Evolutionary conservation across 2,888 invertebrate genomes (phyloP), one percentile per base, ranked within the genome.

Genomic region (Standfussiana lucernea): DNA sequence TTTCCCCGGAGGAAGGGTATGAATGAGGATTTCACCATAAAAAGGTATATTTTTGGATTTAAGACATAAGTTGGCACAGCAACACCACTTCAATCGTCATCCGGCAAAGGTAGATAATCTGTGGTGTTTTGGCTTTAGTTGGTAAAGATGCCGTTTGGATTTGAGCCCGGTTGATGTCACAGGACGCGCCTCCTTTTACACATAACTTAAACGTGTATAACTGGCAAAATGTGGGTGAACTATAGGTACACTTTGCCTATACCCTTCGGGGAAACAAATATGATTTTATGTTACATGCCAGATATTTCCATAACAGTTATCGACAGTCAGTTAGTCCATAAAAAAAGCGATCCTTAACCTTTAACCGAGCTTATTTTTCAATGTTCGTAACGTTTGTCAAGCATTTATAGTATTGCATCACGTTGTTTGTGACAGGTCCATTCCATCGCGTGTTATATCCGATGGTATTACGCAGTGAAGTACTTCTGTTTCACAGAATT

Each of bases 371-470:
- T 37, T 24, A 62, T 32, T 62, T 18, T 80, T 72, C 2, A n/a
- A 45, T 18, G 40, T 50, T 24, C 13, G 10, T 66, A 28, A 50
- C 28, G 40, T 35, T 56, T 47, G 32, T 47, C n/a, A 47, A 56
- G 4, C 24, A 35, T 73, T 28, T 35, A 65, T 24, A 59, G 73
- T 66, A 50, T 81, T 79, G 82, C 82, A 81, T 81, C 75, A 79
- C 15, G 56, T 64, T 64, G 53, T 72, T 47, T 64, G 45, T 64
- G 32, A 40, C n/a, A n/a, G 59, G 40, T 35, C 40, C 13, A 62
- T 50, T 18, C n/a, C 35, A 61, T 35, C 15, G 50, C 73, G 40
- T 73, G 47, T 47, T 45, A 45, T 32, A 64, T 78, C 50, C n/a
- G 45, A 47, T 72, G 53, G 1, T n/a, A 68, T 42, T 42, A 40